Evolutionary conservation across 2,888 invertebrate genomes (phyloP).

Genomic region (Agriopis aurantiaria): DNA sequence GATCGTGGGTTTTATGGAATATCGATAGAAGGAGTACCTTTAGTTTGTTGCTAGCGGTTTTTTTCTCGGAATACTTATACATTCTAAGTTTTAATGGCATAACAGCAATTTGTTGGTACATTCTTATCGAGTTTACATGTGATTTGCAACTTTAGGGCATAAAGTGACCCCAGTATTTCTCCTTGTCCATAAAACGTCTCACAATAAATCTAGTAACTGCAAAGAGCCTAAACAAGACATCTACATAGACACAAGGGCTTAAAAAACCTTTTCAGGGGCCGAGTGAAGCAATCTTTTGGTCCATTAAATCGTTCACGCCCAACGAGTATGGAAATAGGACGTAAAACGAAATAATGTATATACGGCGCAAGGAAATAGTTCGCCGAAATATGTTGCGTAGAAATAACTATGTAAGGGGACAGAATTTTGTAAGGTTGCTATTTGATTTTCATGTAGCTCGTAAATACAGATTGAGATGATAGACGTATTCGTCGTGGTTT

Average conservation of each 20-base stretch:
- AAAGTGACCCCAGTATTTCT: background rate
- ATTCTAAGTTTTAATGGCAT: background rate
- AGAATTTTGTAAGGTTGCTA: conserved; percentile 37
- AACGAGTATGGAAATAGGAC: conserved; percentile 85
- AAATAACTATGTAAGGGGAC: conserved; percentile 43
- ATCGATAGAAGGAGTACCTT: conserved; percentile 23
- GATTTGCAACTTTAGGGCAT: background rate
- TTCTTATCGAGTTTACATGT: no score
- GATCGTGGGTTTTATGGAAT: conserved; percentile 34
- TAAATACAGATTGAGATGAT: conserved; percentile 24
- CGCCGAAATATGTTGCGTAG: conserved; percentile 69
- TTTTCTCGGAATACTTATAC: background rate
- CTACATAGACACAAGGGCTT: conserved; percentile 49
- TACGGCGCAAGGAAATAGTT: conserved; percentile 72
- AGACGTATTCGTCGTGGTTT: conserved; percentile 8
- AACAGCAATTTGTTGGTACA: no score
- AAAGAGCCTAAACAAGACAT: conserved; percentile 29
- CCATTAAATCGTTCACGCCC: conserved; percentile 85
- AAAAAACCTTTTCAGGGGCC: conserved; percentile 77
- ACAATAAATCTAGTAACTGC: conserved; percentile 37
- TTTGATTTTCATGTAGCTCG: conserved; percentile 48
- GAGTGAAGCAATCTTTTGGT: conserved; percentile 81
- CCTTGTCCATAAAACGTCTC: conserved; percentile 19
- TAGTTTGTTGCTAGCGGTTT: conserved; percentile 2
- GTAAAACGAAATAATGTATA: conserved; percentile 82